Percentiles rank a stretch among this genome's conserved stretches.
phyloP scores from a whole-genome alignment of 2,113 vertebrate species.

The Pipa parva region DNA sequence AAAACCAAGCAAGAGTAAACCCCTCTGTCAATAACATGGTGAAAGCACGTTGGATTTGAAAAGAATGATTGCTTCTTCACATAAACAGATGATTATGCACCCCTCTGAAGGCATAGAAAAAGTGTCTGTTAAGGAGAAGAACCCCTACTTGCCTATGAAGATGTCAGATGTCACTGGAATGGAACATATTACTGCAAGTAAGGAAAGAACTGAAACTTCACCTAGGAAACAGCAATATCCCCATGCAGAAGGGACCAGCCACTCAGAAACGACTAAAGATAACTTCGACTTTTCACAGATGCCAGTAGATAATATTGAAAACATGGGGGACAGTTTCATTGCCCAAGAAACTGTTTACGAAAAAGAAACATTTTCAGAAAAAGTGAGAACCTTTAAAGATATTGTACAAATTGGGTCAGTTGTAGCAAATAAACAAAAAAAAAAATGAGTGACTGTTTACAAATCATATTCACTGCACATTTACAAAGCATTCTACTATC shows the following conservation, averaged over 20 bases:
- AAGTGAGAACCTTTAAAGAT: neutral
- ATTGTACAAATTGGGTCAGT: neutral
- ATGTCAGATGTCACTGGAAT: neutral
- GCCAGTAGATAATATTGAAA: neutral
- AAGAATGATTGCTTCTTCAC: neutral
- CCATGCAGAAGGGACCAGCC: neutral
- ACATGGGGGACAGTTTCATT: too few species aligned
- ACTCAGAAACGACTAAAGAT: neutral
- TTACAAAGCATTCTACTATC: neutral
- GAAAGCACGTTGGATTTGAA: neutral
- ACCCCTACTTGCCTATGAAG: neutral
- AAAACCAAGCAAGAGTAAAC: neutral
- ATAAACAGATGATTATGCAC: too few species aligned
- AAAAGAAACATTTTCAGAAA: neutral
- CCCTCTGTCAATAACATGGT: neutral
- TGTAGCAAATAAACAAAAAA: neutral
- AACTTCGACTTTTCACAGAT: neutral
- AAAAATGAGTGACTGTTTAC: neutral
- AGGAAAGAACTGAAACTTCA: neutral
- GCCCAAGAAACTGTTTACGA: neutral
- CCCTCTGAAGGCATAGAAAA: neutral
- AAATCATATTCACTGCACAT: neutral
- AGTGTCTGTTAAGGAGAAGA: neutral
- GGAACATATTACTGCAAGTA: neutral
- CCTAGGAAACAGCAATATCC: neutral